Evolutionary conservation across 2,888 invertebrate genomes (phyloP).

Genomic region (Clivina fossor): DNA sequence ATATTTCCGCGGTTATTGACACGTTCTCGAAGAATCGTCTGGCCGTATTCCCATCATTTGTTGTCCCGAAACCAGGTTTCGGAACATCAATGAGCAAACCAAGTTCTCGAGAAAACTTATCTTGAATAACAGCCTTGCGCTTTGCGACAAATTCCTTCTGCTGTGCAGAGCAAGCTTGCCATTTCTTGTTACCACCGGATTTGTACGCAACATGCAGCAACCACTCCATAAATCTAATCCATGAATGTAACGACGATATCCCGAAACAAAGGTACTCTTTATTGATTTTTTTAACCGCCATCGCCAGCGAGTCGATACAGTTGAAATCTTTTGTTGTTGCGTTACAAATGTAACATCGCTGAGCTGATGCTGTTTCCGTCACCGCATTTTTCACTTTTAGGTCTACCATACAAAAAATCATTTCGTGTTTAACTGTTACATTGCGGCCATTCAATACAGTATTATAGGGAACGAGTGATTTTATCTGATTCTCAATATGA

Average conservation of each 20-base stretch:
- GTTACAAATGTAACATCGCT: constrained; percentile 15
- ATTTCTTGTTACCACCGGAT: constrained; percentile 22
- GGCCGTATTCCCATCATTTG: constrained; percentile 38
- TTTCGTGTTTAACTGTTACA: constrained; percentile 1
- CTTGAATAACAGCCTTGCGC: constrained; percentile 19
- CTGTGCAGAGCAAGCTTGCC: constrained; percentile 29
- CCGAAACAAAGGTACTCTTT: neutral
- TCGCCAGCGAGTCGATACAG: neutral
- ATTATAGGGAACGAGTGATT: constrained; percentile 1
- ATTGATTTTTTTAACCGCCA: constrained; percentile 4
- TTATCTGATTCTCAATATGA: constrained; percentile 24
- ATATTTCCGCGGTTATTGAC: constrained; percentile 12
- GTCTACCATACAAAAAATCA: constrained; percentile 14
- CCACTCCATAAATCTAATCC: constrained; percentile 37
- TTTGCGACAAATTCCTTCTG: constrained; percentile 23
- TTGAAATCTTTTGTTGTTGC: constrained; percentile 10
- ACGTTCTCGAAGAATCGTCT: constrained; percentile 42
- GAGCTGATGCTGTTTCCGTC: constrained; percentile 2
- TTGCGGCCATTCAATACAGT: neutral
- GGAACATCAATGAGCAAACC: constrained; percentile 30
- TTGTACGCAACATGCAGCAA: constrained; percentile 34
- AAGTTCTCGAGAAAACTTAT: constrained; percentile 4
- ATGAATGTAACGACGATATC: constrained; percentile 30
- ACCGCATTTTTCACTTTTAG: constrained; percentile 12
- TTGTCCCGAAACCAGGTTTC: constrained; percentile 37